phyloP scores from a whole-genome alignment of 2,113 vertebrate genomes.

The Vidua macroura region DNA sequence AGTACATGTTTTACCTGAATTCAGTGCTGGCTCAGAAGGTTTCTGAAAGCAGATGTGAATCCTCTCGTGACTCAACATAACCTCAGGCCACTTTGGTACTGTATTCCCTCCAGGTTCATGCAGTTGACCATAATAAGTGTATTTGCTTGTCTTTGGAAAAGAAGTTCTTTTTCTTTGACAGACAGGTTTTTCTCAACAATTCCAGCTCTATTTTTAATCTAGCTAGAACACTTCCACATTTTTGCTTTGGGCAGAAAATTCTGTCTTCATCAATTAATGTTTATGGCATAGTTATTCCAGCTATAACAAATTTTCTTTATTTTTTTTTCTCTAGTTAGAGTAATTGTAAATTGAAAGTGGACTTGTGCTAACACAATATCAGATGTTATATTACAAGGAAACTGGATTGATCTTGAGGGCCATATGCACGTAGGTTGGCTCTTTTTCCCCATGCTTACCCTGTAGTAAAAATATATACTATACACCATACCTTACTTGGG shows the following conservation, averaged over 20 bases:
- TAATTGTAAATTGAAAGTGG: conserved; percentile 48
- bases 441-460: neutral
- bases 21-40: neutral
- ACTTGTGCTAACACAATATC: conserved; percentile 33
- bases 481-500: conserved; percentile 16
- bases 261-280: conserved; percentile 33
- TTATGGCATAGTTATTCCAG: conserved; percentile 22
- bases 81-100: conserved; percentile 4
- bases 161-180: conserved; percentile 10
- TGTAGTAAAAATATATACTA: conserved; percentile 37
- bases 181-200: neutral
- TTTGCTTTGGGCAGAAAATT: conserved; percentile 21
- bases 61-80: neutral
- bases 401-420: conserved; percentile 18
- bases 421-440: neutral
- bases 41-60: conserved; percentile 20
- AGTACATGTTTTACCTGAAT: conserved; percentile 14
- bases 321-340: conserved; percentile 16
- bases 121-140: neutral
- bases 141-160: conserved; percentile 55
- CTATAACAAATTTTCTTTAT: conserved; percentile 35
- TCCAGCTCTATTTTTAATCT: conserved; percentile 33
- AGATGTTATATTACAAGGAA: conserved; percentile 32
- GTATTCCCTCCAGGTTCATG: conserved; percentile 7
- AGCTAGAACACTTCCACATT: neutral